Base-by-base conservation (phyloP, 2,113 vertebrate genomes). In the Lepisosteus osseus region DNA sequence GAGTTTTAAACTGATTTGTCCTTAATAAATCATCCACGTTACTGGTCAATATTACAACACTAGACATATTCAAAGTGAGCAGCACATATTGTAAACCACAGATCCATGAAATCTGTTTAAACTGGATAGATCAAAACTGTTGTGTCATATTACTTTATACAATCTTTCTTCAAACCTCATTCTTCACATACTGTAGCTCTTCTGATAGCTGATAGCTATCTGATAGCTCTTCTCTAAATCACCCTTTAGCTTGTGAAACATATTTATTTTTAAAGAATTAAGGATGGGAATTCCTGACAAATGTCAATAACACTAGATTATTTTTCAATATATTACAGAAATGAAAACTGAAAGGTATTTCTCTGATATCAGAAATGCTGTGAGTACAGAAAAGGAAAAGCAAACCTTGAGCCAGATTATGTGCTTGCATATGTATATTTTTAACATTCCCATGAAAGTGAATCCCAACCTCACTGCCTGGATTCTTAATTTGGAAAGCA, bases 271-370 rank as follows among this genome's bases (percentile, higher is more conserved):
- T 29, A 29, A 29, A 12, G 62, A 43, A 40, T 7, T 63, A 40
- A 66, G 62, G 2, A 42, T 40, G 51, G 44, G 42, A 42, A 14
- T 66, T 9, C 44, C 65, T 66, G 65, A 66, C 65, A 66, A 45
- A 12, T 66, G 65, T 51, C 65, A 66, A 66, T 66, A 66, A 15
- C 4, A 7, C 65, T 44, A 7, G n/a, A 66, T 15, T 3, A n/a
- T 3, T 13, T 3, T 14, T 45, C 14, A 7, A 45, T n/a, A 8
- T 11, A 66, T 66, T 66, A 66, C 17, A 42, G 43, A 66, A 51
- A 66, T 7, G 7, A 0, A 15, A 13, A 66, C 43, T 51, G 65
- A 66, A 42, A 66, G 65, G 12, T n/a, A 47, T 7, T 29, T 43
- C 44, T 65, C 62, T 43, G 40, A 43, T 65, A 29, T 29, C 29